Conservation (phyloP, 2,888 invertebrate species). For the Luperina testacea region DNA sequence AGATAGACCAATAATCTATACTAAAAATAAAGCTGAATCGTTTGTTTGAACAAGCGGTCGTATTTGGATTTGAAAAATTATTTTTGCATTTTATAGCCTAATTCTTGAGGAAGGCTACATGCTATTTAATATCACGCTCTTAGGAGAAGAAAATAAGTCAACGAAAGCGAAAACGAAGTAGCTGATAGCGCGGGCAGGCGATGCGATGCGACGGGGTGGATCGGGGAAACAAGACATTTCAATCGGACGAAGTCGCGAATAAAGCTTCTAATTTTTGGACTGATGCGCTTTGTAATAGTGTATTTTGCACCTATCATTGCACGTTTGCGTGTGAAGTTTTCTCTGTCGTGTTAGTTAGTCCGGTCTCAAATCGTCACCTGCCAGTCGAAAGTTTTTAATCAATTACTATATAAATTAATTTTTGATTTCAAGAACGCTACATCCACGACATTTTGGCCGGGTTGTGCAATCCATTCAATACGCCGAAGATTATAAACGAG, state of each 20-base stretch:
- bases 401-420: neutral
- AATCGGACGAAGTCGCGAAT: neutral
- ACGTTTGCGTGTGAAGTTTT: neutral
- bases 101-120: too few species aligned
- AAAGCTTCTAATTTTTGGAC: neutral
- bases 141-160: too few species aligned
- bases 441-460: conserved; percentile 16
- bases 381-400: neutral
- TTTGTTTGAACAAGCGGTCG: too few species aligned
- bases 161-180: too few species aligned
- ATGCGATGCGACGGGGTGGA: too few species aligned
- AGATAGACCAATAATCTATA: too few species aligned
- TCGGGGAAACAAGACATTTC: too few species aligned
- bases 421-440: conserved; percentile 35
- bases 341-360: neutral
- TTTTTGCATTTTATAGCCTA: too few species aligned
- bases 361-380: neutral
- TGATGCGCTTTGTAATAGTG: neutral
- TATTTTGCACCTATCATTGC: neutral
- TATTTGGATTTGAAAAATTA: too few species aligned
- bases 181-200: too few species aligned
- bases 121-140: too few species aligned
- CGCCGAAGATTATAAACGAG: neutral
- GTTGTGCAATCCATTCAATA: conserved; percentile 18
- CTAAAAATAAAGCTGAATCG: too few species aligned